Evolutionary conservation across 2,797 vertebrate species (phyloP).

Genomic region (Megaceryle alcyon): DNA sequence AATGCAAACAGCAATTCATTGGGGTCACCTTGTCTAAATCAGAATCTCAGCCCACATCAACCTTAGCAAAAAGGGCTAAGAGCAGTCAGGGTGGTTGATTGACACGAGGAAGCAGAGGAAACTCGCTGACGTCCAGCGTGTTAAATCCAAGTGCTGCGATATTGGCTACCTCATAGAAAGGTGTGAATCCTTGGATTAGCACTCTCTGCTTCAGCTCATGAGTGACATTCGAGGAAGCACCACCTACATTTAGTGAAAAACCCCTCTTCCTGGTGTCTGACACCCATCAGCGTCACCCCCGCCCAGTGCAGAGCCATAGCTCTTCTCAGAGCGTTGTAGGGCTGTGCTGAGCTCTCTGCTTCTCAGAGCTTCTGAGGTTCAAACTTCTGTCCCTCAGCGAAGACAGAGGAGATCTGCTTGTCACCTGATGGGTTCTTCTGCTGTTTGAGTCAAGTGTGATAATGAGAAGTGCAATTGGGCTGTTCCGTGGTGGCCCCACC

Average conservation of each 20-base stretch:
- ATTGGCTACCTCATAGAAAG: not conserved
- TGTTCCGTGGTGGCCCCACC: not conserved
- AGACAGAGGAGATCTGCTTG: not conserved
- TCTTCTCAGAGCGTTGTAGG: rapidly evolving
- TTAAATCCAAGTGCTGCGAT: not conserved
- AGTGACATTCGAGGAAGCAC: not conserved
- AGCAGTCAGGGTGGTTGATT: not conserved
- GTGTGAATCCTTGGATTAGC: not conserved
- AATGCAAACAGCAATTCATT: not conserved
- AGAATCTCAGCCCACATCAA: not conserved
- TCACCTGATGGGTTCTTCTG: not conserved
- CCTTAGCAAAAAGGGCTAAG: not conserved
- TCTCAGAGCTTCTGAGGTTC: not conserved
- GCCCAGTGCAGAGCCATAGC: rapidly evolving
- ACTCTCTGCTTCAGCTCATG: not conserved
- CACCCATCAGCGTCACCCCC: not conserved
- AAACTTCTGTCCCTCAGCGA: not conserved
- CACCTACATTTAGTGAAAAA: not conserved
- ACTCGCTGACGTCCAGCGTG: not conserved
- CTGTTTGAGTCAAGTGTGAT: not conserved
- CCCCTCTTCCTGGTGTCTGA: not conserved
- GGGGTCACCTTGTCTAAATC: not conserved
- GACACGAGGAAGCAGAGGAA: not conserved
- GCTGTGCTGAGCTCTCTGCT: not conserved
- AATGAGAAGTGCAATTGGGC: not conserved